Base-by-base conservation (phyloP, 2,113 vertebrate genomes). In the Carollia perspicillata region DNA sequence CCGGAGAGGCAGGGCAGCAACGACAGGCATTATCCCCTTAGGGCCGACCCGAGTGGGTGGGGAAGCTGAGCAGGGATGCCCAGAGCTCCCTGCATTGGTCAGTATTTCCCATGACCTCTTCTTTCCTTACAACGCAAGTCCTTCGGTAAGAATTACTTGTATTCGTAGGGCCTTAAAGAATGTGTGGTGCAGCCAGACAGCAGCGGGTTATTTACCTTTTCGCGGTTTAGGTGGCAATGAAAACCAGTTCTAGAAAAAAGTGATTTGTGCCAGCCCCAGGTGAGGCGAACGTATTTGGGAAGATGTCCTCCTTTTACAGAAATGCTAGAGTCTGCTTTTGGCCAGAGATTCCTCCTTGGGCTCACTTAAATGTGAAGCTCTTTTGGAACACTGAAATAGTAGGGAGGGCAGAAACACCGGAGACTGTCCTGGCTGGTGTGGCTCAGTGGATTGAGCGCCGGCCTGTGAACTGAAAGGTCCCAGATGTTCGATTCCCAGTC, bases 161-260 rank as follows among this genome's bases (percentile, higher is more conserved):
- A 47, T 85, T 72, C 68, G 78, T 74, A 89, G 84, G 83, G 79
- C 42, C 35, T 72, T 72, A 72, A 68, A 93, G 33, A 86, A 47
- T 23, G 68, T 72, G 78, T 78, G 35, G 47, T 89, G 30, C 35
- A 53, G 66, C 30, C 81, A 42, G 79, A 51, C 51, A 60, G 72
- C 94, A 71, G 75, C 66, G 2, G 14, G 22, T 89, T 63, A 17
- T 69, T 44, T 86, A 33, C 49, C n/a, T 94, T 83, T 81, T 66
- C 51, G n/a, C 26, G 42, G 78, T 44, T 78, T 60, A 66, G 35
- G 72, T 84, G 44, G 55, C 81, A 23, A 5, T 26, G 55, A 40
- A 60, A 72, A 42, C n/a, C 26, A n/a, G 35, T 53, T 80, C 42
- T 75, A 66, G 69, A 8, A 74, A 68, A 79, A 78, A 86, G 40